A percentile compares a stretch with the other conserved stretches of the same genome.
Conservation (phyloP, 1,140 invertebrate species). For the Trypoxylus dichotomus region DNA sequence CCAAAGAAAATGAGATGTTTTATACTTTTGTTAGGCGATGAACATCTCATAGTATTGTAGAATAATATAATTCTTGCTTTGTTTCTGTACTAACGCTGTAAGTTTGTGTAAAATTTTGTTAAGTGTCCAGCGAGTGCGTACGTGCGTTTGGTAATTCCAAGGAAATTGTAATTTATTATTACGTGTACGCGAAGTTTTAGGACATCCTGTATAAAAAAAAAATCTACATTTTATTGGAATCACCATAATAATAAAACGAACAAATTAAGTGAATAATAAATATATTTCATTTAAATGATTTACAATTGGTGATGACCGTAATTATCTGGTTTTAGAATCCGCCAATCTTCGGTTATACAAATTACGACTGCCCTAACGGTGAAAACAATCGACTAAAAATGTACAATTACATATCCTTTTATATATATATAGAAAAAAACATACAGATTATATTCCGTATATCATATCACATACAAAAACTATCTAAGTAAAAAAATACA, state of each 20-base stretch:
- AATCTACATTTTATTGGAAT: no score
- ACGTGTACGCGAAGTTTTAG: no score
- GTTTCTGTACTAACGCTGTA: no score
- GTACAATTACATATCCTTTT: not conserved
- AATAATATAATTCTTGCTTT: no score
- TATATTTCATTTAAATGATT: conserved; percentile 31
- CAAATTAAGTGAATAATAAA: conserved; percentile 28
- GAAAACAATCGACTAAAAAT: conserved; percentile 4
- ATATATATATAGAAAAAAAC: not conserved
- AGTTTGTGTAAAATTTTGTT: no score
- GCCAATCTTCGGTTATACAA: not conserved
- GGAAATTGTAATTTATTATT: no score
- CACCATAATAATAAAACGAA: not conserved
- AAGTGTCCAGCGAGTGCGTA: no score
- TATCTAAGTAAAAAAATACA: conserved; percentile 27
- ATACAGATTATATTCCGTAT: conserved; percentile 12
- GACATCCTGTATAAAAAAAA: no score
- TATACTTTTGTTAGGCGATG: no score
- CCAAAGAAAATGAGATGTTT: no score
- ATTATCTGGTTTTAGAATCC: not conserved
- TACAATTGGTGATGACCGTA: conserved; percentile 26
- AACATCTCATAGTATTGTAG: no score
- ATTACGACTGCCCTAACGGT: not conserved
- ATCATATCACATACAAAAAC: conserved; percentile 24
- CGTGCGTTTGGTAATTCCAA: no score